Evolutionary conservation across 1,140 invertebrate species (phyloP).

Genomic region (Aphidius ervi): DNA sequence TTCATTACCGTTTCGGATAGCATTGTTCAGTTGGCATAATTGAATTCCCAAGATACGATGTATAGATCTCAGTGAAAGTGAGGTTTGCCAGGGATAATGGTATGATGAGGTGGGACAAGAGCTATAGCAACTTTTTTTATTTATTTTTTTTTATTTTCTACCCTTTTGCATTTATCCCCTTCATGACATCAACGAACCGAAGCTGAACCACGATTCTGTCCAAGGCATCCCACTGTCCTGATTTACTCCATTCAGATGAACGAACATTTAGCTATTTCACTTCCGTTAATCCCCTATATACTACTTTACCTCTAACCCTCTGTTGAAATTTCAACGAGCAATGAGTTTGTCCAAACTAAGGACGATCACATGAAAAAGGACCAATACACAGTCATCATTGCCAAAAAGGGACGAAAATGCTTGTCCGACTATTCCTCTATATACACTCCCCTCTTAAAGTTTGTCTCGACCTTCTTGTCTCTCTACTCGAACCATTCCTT

Average conservation of each 20-base stretch:
- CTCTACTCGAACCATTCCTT: not conserved
- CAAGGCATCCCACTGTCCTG: conserved; percentile 29
- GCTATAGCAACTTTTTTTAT: not conserved
- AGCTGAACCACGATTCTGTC: conserved; percentile 29
- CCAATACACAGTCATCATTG: too few relatives aligned
- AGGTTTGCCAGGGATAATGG: not conserved
- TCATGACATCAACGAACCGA: conserved; percentile 33
- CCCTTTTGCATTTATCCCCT: conserved; percentile 14
- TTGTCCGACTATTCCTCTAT: not conserved
- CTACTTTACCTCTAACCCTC: too few relatives aligned
- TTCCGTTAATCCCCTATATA: conserved; percentile 7
- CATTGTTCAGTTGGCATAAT: conserved; percentile 45
- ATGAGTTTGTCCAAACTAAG: not conserved
- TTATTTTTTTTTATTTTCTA: conserved; percentile 1
- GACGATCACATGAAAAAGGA: too few relatives aligned
- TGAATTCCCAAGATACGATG: conserved; percentile 43
- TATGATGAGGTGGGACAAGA: too few relatives aligned
- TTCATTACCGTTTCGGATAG: conserved; percentile 38
- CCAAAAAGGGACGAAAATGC: not conserved
- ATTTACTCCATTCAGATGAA: conserved; percentile 40
- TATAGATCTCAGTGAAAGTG: not conserved
- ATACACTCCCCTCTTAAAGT: too few relatives aligned
- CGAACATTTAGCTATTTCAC: conserved; percentile 27
- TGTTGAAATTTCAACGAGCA: not conserved
- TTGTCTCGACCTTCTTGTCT: too few relatives aligned